phyloP scores from a whole-genome alignment of 1,140 invertebrate species.

The Brachionus plicatilis region DNA sequence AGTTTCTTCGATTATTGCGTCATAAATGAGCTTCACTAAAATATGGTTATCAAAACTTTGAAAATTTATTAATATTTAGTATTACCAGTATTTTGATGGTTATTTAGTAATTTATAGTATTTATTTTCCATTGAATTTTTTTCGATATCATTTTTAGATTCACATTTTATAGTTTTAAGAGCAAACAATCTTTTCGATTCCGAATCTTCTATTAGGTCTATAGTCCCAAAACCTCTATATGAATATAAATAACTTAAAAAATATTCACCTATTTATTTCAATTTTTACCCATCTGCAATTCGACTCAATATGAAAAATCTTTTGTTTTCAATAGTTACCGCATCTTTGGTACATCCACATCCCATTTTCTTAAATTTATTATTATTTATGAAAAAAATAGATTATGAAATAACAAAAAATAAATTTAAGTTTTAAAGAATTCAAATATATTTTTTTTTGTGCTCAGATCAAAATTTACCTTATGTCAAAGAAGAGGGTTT shows the following conservation, averaged over 20 bases:
- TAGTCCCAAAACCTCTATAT: conserved; percentile 9
- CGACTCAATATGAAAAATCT: conserved; percentile 5
- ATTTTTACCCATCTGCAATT: conserved; percentile 27
- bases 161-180: conserved; percentile 21
- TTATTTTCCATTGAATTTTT: neutral
- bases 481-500: neutral
- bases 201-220: conserved; percentile 20
- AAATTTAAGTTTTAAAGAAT: neutral
- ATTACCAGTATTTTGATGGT: neutral
- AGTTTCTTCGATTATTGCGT: neutral
- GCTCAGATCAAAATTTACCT: conserved; percentile 5
- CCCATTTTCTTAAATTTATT: conserved; percentile 8
- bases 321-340: neutral
- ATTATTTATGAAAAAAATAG: neutral
- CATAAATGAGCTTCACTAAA: neutral
- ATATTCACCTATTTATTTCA: neutral
- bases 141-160: conserved; percentile 32
- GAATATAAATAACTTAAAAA: neutral
- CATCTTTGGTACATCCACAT: conserved; percentile 20
- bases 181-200: neutral
- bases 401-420: neutral
- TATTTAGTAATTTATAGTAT: neutral
- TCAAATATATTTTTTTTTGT: neutral
- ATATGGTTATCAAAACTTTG: neutral
- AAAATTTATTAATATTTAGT: neutral